Conservation (phyloP, 2,113 vertebrate species). For the Nestor notabilis region DNA sequence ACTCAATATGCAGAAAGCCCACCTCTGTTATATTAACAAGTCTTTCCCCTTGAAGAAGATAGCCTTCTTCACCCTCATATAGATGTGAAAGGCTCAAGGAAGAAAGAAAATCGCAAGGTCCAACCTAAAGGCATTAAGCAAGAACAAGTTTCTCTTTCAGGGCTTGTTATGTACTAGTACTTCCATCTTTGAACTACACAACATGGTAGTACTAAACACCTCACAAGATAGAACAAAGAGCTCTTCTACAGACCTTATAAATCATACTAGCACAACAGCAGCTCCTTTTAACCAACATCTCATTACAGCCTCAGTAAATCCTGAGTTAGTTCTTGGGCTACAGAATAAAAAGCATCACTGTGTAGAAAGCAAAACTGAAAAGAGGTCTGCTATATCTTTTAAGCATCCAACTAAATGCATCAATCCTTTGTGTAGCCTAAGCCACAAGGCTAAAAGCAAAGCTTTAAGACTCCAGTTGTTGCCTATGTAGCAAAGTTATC, state of each 20-base stretch:
- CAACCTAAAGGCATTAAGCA: background rate
- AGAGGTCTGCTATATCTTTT: background rate
- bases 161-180: background rate
- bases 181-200: background rate
- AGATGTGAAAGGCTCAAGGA: background rate
- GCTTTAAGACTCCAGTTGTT: background rate
- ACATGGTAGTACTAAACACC: accelerated
- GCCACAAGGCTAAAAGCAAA: background rate
- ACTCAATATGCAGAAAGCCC: background rate
- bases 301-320: background rate
- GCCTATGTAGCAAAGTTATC: background rate
- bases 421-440: accelerated
- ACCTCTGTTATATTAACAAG: background rate
- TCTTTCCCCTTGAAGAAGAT: background rate
- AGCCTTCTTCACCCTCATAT: background rate
- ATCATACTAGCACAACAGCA: background rate
- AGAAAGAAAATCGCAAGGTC: background rate
- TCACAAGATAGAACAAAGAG: background rate
- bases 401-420: background rate
- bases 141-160: background rate
- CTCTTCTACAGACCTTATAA: background rate
- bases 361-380: background rate
- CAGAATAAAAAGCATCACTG: background rate
- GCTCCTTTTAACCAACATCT: background rate
- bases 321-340: background rate